Conservation (phyloP, 2,113 vertebrate genomes). For the Dasyurus viverrinus region DNA sequence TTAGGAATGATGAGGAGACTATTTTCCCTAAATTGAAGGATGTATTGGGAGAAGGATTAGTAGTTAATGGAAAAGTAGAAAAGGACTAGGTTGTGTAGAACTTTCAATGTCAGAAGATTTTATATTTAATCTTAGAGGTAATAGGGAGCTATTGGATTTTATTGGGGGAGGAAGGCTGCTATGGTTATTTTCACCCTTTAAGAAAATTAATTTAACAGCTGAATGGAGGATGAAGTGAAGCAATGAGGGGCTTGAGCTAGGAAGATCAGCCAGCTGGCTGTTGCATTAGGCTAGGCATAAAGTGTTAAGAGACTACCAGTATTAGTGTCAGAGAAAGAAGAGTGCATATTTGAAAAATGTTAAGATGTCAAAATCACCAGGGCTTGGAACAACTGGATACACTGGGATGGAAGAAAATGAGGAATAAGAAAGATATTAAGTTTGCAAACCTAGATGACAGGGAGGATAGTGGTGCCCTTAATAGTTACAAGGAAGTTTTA, state of each 20-base stretch:
- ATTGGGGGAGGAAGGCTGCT: not conserved
- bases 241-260: not conserved
- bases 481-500: not conserved
- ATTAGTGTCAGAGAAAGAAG: not conserved
- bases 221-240: not conserved
- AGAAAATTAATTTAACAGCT: not conserved
- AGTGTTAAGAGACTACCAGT: not conserved
- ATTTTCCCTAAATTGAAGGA: not conserved
- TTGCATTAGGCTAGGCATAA: not conserved
- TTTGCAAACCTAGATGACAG: not conserved
- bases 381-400: not conserved
- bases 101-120: too few relatives aligned
- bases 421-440: not conserved
- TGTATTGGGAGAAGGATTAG: not conserved
- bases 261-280: not conserved
- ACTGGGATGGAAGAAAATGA: not conserved
- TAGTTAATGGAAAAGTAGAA: not conserved
- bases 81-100: not conserved
- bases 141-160: not conserved
- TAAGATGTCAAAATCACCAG: not conserved
- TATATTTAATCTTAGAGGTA: not conserved
- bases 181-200: not conserved
- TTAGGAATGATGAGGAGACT: not conserved
- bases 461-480: not conserved
- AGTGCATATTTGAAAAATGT: not conserved